Evolutionary conservation across 2,113 vertebrate species (phyloP).

Genomic region (Opisthocomus hoazin): DNA sequence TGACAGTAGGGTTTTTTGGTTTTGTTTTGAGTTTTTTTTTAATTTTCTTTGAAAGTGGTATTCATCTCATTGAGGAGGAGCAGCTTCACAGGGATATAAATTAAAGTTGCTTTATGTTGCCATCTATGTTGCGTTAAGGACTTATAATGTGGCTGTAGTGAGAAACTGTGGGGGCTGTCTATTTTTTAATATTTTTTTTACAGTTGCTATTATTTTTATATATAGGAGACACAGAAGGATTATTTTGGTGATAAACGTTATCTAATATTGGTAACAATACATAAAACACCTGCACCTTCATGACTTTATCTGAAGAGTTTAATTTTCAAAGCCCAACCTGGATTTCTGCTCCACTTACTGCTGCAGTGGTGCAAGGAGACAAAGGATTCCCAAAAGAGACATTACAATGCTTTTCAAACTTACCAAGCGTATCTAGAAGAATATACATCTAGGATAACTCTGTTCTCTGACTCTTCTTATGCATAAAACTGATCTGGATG

Average conservation of each 20-base stretch:
- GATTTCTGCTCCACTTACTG: background rate
- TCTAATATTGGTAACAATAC: background rate
- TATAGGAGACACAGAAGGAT: background rate
- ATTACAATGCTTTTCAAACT: background rate
- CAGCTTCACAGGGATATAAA: background rate
- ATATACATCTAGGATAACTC: background rate
- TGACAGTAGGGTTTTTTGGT: conserved; percentile 38
- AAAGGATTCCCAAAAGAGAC: background rate
- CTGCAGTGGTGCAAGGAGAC: background rate
- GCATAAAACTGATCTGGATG: background rate
- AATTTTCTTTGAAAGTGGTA: background rate
- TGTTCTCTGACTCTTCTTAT: background rate
- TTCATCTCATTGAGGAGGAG: background rate
- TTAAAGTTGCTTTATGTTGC: background rate
- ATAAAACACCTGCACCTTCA: background rate
- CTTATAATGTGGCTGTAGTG: background rate
- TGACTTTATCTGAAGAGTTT: background rate
- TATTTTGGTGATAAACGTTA: background rate
- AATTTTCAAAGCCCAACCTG: background rate
- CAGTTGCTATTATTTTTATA: background rate
- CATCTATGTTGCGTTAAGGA: background rate
- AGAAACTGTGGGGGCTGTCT: background rate
- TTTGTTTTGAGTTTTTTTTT: background rate
- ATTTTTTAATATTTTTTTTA: background rate
- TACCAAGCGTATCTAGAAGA: background rate